Conservation (phyloP, 1,140 invertebrate species). For the Zophobas morio region DNA sequence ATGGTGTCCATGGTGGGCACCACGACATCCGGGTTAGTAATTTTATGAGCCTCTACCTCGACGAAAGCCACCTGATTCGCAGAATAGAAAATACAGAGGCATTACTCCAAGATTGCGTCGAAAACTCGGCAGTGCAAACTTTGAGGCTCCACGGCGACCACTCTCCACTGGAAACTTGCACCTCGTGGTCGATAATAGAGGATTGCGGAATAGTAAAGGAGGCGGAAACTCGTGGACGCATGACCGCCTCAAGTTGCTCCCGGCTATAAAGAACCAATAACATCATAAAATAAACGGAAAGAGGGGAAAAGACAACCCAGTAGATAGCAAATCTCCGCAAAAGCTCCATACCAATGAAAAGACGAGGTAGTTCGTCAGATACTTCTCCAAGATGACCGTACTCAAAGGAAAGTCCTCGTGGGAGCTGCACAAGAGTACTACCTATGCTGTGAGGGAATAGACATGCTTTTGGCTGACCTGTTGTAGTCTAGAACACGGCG, state of each 20-base stretch:
- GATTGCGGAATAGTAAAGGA: conserved; percentile 83
- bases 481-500: conserved; percentile 98
- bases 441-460: too few species aligned
- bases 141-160: conserved; percentile 98
- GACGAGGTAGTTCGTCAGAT: conserved; percentile 93
- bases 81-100: too few species aligned
- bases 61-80: too few species aligned
- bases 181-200: conserved; percentile 98
- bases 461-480: too few species aligned
- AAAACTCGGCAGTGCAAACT: conserved; percentile 98
- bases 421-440: conserved; percentile 93
- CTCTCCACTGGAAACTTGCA: conserved; percentile 85
- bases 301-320: conserved; percentile 91
- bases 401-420: conserved; percentile 95
- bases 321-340: conserved; percentile 97
- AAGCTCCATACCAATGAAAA: conserved; percentile 98
- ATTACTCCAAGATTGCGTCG: too few species aligned
- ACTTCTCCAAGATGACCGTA: conserved; percentile 94
- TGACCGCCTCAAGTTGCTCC: conserved; percentile 96
- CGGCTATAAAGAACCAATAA: too few species aligned
- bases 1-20: conserved; percentile 99
- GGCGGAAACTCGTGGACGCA: conserved; percentile 96
- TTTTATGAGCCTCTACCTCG: conserved; percentile 99
- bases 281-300: too few species aligned
- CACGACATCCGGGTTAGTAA: conserved; percentile 97